A percentile compares a stretch with the other conserved stretches of the same genome.
Evolutionary conservation across 2,888 invertebrate species (phyloP).

Genomic region (Ephialtes manifestator): DNA sequence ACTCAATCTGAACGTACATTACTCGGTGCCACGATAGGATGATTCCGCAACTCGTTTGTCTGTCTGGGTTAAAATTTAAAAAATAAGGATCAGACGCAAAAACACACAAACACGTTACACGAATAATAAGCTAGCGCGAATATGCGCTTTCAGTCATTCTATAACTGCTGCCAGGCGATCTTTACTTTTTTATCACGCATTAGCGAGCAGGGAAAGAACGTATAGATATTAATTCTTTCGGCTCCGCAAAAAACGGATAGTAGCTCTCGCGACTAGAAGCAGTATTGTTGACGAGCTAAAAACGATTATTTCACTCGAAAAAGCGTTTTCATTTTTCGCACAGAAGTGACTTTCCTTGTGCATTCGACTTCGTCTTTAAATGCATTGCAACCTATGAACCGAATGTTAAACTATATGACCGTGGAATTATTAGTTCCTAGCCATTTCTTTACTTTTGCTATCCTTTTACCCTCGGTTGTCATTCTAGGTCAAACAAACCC

Average conservation of each 20-base stretch:
- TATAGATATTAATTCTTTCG: not conserved
- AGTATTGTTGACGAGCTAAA: not conserved
- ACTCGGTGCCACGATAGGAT: too few species aligned
- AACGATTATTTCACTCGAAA: not conserved
- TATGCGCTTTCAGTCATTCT: conserved; percentile 33
- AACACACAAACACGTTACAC: conserved; percentile 11
- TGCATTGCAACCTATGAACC: too few species aligned
- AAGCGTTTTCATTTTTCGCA: not conserved
- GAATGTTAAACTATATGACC: too few species aligned
- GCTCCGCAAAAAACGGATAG: not conserved
- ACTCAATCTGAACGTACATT: too few species aligned
- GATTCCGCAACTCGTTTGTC: too few species aligned
- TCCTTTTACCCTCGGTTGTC: too few species aligned
- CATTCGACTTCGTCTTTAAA: not conserved
- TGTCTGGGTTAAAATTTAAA: not conserved
- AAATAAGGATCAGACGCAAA: not conserved
- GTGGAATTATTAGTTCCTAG: too few species aligned
- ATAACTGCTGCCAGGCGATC: conserved; percentile 41
- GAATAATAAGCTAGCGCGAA: conserved; percentile 38
- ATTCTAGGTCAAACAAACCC: too few species aligned
- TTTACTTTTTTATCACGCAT: conserved; percentile 16
- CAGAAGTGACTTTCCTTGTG: not conserved
- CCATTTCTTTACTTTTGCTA: too few species aligned
- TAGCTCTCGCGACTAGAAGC: not conserved
- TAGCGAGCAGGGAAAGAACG: not conserved